Percentiles rank a stretch among this genome's conserved stretches.
Conservation (phyloP, 2,888 invertebrate species). For the Protophormia terraenovae region DNA sequence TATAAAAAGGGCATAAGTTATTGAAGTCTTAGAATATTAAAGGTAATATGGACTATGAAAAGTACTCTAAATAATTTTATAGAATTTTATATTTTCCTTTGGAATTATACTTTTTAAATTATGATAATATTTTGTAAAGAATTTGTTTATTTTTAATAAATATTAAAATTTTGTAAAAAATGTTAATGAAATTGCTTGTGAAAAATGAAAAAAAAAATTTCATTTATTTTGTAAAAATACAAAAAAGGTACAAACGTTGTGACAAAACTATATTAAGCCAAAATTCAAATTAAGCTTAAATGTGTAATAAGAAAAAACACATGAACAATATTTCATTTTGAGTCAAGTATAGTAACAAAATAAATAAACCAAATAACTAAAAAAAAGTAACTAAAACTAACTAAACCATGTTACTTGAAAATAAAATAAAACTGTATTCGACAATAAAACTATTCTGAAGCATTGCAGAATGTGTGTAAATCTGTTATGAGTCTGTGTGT, state of each 20-base stretch:
- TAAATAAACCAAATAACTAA: background rate
- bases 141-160: too few species aligned
- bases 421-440: slow-evolving; percentile 5
- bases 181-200: too few species aligned
- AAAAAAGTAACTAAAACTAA: slow-evolving; percentile 8
- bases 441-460: background rate
- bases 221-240: too few species aligned
- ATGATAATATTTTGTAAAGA: too few species aligned
- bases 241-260: background rate
- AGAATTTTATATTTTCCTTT: background rate
- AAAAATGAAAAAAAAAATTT: too few species aligned
- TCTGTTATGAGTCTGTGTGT: background rate
- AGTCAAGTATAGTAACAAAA: background rate
- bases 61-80: background rate
- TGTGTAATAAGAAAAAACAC: background rate
- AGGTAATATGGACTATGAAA: background rate
- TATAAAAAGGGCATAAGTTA: background rate
- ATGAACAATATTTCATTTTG: slow-evolving; percentile 8
- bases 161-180: too few species aligned
- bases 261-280: background rate
- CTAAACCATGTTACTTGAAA: slow-evolving; percentile 20
- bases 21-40: background rate
- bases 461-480: background rate
- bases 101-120: too few species aligned
- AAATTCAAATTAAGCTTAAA: too few species aligned